Evolutionary conservation across 1,140 invertebrate species (phyloP).

Genomic region (Sycophaga agraensis): DNA sequence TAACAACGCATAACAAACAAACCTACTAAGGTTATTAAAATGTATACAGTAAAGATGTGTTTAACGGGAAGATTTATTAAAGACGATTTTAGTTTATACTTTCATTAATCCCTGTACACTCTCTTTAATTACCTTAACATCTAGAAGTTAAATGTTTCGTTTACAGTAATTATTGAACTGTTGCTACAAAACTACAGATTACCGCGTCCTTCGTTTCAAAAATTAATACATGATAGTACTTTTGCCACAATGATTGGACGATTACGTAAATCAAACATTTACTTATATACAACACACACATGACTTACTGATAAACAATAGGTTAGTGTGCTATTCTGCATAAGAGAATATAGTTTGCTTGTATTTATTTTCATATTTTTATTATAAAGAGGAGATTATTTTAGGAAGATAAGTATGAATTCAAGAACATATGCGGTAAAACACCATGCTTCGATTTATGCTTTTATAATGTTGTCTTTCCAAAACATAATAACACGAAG

Average conservation of each 20-base stretch:
- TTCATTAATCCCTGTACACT: not conserved
- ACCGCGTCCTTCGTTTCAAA: constrained; percentile 11
- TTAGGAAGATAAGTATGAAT: not conserved
- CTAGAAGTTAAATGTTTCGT: constrained; percentile 22
- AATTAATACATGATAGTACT: not conserved
- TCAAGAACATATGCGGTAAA: not conserved
- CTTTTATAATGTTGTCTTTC: too few relatives aligned
- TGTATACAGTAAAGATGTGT: too few relatives aligned
- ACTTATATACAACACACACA: constrained; percentile 26
- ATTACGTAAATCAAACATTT: too few relatives aligned
- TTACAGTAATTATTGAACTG: constrained; percentile 24
- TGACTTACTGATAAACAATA: constrained; percentile 19
- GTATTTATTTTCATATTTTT: constrained; percentile 6
- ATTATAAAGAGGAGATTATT: too few relatives aligned
- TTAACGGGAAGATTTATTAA: too few relatives aligned
- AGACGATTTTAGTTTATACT: too few relatives aligned
- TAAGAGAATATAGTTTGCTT: constrained; percentile 1
- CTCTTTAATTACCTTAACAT: constrained; percentile 23
- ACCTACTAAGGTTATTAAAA: too few relatives aligned
- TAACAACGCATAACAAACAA: too few relatives aligned
- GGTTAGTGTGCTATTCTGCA: constrained; percentile 12
- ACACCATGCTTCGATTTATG: constrained; percentile 6
- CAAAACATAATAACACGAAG: too few relatives aligned
- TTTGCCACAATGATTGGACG: constrained; percentile 1
- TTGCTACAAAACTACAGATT: constrained; percentile 14